Base-by-base conservation (phyloP, 2,113 vertebrate species). In the Channa argus region DNA sequence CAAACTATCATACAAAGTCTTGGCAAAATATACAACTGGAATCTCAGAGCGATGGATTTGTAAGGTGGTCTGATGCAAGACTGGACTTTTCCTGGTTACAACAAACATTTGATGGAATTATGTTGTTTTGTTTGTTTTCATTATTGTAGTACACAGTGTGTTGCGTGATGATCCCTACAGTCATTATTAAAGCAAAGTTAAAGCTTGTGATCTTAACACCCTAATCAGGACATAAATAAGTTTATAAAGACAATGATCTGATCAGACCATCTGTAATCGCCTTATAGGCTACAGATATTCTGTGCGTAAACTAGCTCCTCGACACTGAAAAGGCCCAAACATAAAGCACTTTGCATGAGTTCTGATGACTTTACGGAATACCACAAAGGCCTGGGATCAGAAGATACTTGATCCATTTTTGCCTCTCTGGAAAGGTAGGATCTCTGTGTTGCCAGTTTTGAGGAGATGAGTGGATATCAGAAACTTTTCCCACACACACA, bases 391-490 rank as follows among this genome's bases (percentile, higher is more conserved):
- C 54, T 34, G 9, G 43, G 65, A 56, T 89, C 78, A 84, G 46
- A 74, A 33, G 46, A 71, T 65, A 49, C 52, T 54, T 78, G 58
- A 78, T 79, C 63, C 15, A 52, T 81, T 65, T 41, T 63, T 64
- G 34, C 65, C 24, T 77, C 71, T 65, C 41, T 53, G 55, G 8
- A 85, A 76, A 89, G 86, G 85, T 89, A 87, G 67, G 84, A 73
- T 79, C 46, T 77, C 6, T 80, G 71, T 74, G 70, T 69, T 72
- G 59, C 65, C 61, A 81, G 44, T 86, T 49, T 71, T 82, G 54
- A 84, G 67, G 62, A 81, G 77, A 88, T 84, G 91, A 92, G 91
- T 92, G 89, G 79, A 88, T 91, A 79, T 74, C 87, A 84, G 82
- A 87, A 82, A 77, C 63, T 83, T 63, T 61, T 45, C 15, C 59